These are phyloP conservation scores for Platysteira castanea DNA, from an alignment of 2,113 vertebrate genomes.

Conservation along the genomic window DNA sequence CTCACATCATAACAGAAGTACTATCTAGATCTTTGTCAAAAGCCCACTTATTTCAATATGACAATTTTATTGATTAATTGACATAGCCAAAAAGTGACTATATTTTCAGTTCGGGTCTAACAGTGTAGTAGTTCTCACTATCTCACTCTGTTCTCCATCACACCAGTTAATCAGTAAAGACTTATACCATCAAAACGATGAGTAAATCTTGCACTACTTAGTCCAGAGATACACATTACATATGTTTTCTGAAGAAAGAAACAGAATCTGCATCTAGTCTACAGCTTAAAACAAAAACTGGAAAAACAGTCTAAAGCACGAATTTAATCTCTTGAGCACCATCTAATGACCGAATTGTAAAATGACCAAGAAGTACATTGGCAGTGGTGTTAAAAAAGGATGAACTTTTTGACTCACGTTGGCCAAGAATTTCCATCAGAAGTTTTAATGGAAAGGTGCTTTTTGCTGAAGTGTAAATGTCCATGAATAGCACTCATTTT, in stretches of 20 bases:
- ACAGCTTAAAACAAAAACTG: neutral
- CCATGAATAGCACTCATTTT: neutral
- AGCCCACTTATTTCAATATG: neutral
- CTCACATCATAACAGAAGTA: neutral
- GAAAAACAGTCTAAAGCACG: neutral
- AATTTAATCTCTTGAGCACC: slow-evolving; percentile 56
- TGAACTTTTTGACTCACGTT: neutral
- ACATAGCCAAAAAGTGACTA: neutral
- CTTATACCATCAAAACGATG: neutral
- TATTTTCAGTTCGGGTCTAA: neutral
- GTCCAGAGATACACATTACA: neutral
- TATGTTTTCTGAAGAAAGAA: neutral
- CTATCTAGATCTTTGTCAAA: neutral
- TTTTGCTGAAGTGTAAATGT: neutral
- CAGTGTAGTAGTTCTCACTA: neutral
- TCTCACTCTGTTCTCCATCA: neutral
- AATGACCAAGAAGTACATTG: neutral
- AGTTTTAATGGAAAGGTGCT: neutral
- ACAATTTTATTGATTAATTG: neutral
- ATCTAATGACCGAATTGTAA: slow-evolving; percentile 49
- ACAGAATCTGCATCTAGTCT: neutral
- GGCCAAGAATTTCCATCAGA: neutral
- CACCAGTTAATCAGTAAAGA: neutral
- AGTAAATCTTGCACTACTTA: neutral
- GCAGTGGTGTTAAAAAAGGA: neutral